These are phyloP conservation scores for Lasaia peninsularis DNA, from an alignment of 1,140 invertebrate genomes.

Conservation along the genomic window DNA sequence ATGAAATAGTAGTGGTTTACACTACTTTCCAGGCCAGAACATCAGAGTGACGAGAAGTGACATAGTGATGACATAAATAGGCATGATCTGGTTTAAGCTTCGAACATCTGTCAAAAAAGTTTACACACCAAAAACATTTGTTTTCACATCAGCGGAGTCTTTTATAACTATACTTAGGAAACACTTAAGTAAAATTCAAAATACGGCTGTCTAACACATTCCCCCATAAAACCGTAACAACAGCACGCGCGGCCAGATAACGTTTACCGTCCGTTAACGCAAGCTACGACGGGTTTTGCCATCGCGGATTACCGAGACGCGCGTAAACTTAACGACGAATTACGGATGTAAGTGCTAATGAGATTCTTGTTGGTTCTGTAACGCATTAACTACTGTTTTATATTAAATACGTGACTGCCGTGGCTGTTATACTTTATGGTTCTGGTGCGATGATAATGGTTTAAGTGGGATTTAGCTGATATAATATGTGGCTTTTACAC, in stretches of 20 bases:
- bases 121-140: conserved; percentile 19
- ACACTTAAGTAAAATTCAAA: neutral
- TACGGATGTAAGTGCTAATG: conserved; percentile 27
- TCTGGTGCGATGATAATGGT: neutral
- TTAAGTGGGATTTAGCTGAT: neutral
- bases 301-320: conserved; percentile 26
- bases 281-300: conserved; percentile 24
- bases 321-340: conserved; percentile 22
- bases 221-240: conserved; percentile 6
- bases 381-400: neutral
- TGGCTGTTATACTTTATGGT: neutral
- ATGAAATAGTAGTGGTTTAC: too few relatives aligned
- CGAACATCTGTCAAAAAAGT: too few relatives aligned
- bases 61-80: too few relatives aligned
- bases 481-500: neutral
- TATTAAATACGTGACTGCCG: neutral
- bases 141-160: conserved; percentile 25
- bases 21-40: too few relatives aligned
- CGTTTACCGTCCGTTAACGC: conserved; percentile 21
- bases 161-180: conserved; percentile 34
- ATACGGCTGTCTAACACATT: conserved; percentile 4
- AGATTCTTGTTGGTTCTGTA: conserved; percentile 21
- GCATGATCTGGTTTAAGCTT: too few relatives aligned
- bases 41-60: too few relatives aligned
- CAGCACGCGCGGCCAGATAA: conserved; percentile 20